Base-by-base conservation (phyloP, 2,888 invertebrate species). In the Tetranychus piercei region DNA sequence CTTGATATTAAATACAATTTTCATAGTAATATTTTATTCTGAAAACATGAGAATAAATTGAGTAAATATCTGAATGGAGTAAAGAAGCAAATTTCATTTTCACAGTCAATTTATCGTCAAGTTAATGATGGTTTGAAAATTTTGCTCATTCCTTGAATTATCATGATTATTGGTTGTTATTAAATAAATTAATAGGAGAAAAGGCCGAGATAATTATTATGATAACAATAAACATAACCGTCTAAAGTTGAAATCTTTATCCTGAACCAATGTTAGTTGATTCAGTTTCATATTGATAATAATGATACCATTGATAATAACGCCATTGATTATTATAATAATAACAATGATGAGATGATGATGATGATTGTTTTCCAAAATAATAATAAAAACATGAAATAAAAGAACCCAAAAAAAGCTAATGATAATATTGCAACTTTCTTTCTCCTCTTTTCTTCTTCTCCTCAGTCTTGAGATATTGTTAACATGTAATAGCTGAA, bases 291-390 rank as follows among this genome's bases (percentile, higher is more conserved):
- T 55, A 15, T 15, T 55, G 55, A 55, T 55, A 15, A 55, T 55
- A 55, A 55, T 55, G 55, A 55, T 55, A 55, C 55, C 55, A 55
- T 55, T 55, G 55, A 55, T 55, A 55, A 55, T 55, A 55, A 55
- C 55, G 55, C 55, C 3, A 15, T 15, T 55, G 55, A 55, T 55
- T 55, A 55, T 55, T 5, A 55, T 55, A 15, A 55, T 55, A 15
- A 55, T 6, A 55, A 7, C 6, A 6, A 55, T 55, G 55, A 55
- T 45, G 9, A 45, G 45, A 45, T 45, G 55, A 55, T 55, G 55
- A 15, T 55, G 55, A 55, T 55, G 55, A 55, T 55, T 55, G 55
- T 55, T 55, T 55, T 55, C 7, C 55, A 55, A 55, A 55, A 55
- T 55, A 55, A 55, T 55, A 55, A 55, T 55, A 55, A 55, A 55